Evolutionary conservation across 1,140 invertebrate species (phyloP), one percentile per base, ranked within the genome.

Genomic region (Schlechtendalia chinensis): DNA sequence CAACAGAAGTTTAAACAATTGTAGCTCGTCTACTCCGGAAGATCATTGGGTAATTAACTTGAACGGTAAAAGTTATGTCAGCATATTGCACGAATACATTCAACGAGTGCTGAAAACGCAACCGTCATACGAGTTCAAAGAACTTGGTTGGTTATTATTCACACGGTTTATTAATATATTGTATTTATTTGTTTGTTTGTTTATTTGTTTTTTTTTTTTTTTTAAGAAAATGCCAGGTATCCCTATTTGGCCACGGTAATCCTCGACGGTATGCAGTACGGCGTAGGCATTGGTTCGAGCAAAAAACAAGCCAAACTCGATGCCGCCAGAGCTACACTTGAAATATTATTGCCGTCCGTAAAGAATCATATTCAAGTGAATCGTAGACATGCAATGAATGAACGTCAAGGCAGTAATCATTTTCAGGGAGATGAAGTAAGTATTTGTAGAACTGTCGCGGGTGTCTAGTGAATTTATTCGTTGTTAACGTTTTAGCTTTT

Each of bases 1-100:
- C 32, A 39, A 8, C 8, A 39, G 8, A 39, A 39, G 32, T 39
- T 8, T 39, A 39, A 39, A 8, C 32, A 86, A 86, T 54, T 83
- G 83, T 12, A 84, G 86, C 86, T 82, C 86, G 86, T 83, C 87
- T 85, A 59, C 85, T 69, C 85, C 84, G 80, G 89, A 90, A 32
- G 92, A 93, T 82, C 93, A 95, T 85, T 96, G 94, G 92, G 93
- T 95, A 81, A 94, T 96, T 91, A 96, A 96, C 87, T 94, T 94
- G 29, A 93, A 93, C 84, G 94, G 93, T n/a, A 95, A 95, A 86
- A 95, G 93, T 84, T 96, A 94, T 84, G 93, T 98, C n/a, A 97
- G 96, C 84, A 97, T 98, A 85, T 89, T 98, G 75, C 96, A 98
- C 85, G 96, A 98, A 86, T 98, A 98, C 88, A 94, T 97, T 39